These are phyloP conservation scores for Ischnus inquisitorius DNA, from an alignment of 2,888 invertebrate species.

Conservation along the genomic window DNA sequence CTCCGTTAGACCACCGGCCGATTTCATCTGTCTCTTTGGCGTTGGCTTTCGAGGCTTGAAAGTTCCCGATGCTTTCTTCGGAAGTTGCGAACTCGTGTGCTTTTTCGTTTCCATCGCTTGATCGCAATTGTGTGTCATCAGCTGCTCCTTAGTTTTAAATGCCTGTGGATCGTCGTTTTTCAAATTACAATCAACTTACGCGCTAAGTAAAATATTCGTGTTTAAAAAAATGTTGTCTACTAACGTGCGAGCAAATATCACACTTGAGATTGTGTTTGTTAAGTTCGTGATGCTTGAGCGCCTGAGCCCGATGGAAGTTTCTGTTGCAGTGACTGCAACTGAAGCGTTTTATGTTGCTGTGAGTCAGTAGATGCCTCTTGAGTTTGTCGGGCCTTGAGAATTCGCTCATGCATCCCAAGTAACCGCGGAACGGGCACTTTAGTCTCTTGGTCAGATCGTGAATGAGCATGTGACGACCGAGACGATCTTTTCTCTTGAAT, in stretches of 20 bases:
- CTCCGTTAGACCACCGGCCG: conserved; percentile 74
- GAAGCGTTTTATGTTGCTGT: conserved; percentile 86
- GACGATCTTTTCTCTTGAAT: conserved; percentile 89
- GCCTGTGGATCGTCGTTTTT: conserved; percentile 71
- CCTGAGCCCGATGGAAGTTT: conserved; percentile 83
- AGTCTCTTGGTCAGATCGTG: conserved; percentile 88
- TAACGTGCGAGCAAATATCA: conserved; percentile 82
- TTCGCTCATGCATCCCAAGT: conserved; percentile 88
- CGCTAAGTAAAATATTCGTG: too few relatives aligned
- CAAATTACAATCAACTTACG: too few relatives aligned
- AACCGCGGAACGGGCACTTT: conserved; percentile 89
- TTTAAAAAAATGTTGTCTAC: conserved; percentile 54
- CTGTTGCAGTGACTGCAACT: conserved; percentile 82
- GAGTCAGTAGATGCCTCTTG: conserved; percentile 89
- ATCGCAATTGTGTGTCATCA: conserved; percentile 82
- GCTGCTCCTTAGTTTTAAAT: conserved; percentile 82
- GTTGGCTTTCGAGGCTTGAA: conserved; percentile 83
- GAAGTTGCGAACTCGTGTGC: conserved; percentile 80
- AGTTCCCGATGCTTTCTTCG: conserved; percentile 82
- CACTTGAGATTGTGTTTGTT: conserved; percentile 83
- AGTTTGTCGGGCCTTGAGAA: conserved; percentile 89
- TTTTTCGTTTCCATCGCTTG: conserved; percentile 79
- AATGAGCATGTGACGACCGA: conserved; percentile 89
- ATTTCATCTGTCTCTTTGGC: conserved; percentile 81
- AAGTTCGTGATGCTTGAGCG: conserved; percentile 82